phyloP scores from a whole-genome alignment of 2,113 vertebrate species.

The Prunella fulvescens region DNA sequence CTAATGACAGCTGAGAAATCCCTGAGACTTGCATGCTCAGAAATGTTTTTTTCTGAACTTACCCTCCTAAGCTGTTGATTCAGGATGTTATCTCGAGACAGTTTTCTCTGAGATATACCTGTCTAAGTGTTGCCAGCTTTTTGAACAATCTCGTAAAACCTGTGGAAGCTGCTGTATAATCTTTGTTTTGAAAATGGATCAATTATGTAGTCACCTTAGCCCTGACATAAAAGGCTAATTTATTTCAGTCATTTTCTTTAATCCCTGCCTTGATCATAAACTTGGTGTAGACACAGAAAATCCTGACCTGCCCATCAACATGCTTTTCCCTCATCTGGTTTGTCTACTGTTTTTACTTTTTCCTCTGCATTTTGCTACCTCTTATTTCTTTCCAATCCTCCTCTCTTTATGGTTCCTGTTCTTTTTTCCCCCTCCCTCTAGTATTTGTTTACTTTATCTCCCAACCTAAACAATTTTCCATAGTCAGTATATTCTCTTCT shows the following conservation, averaged over 20 bases:
- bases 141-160: neutral
- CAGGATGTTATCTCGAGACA: neutral
- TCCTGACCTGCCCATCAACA: neutral
- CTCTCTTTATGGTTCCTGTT: neutral
- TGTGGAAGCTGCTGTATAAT: neutral
- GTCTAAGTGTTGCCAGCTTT: neutral
- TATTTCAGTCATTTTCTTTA: neutral
- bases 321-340: neutral
- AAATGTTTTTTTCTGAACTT: neutral
- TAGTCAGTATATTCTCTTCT: neutral
- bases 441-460: neutral
- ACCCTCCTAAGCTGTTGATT: neutral
- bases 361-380: neutral
- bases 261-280: neutral
- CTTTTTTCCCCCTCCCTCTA: fast-evolving
- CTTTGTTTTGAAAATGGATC: neutral
- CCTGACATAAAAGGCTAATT: neutral
- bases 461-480: neutral
- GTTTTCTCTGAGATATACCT: neutral
- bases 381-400: neutral
- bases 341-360: neutral
- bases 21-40: neutral
- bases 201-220: neutral
- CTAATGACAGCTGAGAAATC: neutral
- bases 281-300: neutral